Base-by-base conservation (phyloP, 2,113 vertebrate species). In the Myiozetetes cayanensis region DNA sequence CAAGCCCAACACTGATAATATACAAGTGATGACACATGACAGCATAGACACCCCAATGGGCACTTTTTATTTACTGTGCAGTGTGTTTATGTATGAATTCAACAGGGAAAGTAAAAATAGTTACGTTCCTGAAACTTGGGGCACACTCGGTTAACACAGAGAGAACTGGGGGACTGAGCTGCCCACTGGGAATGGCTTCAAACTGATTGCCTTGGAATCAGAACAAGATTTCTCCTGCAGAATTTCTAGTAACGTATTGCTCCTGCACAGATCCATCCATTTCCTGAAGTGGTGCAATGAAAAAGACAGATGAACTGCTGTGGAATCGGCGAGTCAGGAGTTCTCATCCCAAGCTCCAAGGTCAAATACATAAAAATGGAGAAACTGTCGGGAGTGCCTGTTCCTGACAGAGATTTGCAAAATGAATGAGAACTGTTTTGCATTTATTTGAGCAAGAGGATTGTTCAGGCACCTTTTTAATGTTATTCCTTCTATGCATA, bases 141-240 rank as follows among this genome's bases (percentile, higher is more conserved):
- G n/a, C 41, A 27, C 27, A 61, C 20, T 1, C 14, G 41, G 75
- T 49, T 10, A 85, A 20, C 70, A 19, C 19, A 39, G 74, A 5
- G 18, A 21, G 46, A 8, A 9, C 0, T 5, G 16, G 44, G 52
- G 19, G 33, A 10, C 23, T 20, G 33, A 14, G 9, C 33, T 80
- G 63, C 68, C 52, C 35, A 18, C 31, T 3, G 49, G 74, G 65
- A 33, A n/a, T 1, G 9, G 73, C 72, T 44, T 46, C 62, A 43
- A 3, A 0, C 3, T 10, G 35, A 12, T 9, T 55, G 25, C 8
- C 33, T 76, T 63, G 28, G 73, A 53, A 27, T 24, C 44, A 80
- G 65, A 65, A 37, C 24, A 58, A 28, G 62, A 14, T 50, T 80
- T 80, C 41, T 89, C 63, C 65, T 63, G 91, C 28, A 63, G 43